Evolutionary conservation across 2,113 vertebrate species (phyloP).

Genomic region (Raja brachyura): DNA sequence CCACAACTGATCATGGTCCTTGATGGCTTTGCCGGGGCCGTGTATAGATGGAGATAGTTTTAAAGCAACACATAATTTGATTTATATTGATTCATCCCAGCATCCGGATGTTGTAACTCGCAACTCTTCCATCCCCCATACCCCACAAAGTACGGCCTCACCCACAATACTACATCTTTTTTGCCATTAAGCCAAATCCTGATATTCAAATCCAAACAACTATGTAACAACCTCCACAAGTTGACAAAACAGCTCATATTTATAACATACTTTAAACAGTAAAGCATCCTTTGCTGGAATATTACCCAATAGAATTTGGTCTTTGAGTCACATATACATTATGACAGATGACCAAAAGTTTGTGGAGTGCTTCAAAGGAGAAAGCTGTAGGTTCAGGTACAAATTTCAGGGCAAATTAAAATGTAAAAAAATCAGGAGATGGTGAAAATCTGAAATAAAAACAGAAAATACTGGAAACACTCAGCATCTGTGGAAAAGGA

Average conservation of each 20-base stretch:
- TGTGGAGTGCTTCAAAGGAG: no score
- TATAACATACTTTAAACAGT: neutral
- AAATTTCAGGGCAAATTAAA: no score
- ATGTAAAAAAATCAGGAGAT: no score
- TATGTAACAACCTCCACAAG: neutral
- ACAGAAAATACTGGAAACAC: no score
- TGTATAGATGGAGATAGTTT: neutral
- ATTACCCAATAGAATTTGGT: no score
- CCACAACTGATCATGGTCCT: no score
- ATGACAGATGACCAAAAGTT: no score
- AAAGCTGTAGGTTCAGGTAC: no score
- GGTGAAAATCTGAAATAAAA: no score
- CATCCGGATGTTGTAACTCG: neutral
- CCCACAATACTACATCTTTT: neutral
- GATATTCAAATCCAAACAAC: neutral
- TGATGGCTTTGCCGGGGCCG: no score
- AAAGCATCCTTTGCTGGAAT: neutral
- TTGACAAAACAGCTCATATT: neutral
- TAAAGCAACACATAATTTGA: neutral
- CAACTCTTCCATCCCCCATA: neutral
- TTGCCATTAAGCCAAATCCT: neutral
- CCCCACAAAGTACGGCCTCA: neutral
- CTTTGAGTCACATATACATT: no score
- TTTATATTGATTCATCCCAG: neutral
- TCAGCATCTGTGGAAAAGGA: no score